A percentile compares a stretch with the other conserved stretches of the same genome.
These are phyloP conservation scores for Synergus itoensis DNA, from an alignment of 2,888 invertebrate species.

Conservation along the genomic window DNA sequence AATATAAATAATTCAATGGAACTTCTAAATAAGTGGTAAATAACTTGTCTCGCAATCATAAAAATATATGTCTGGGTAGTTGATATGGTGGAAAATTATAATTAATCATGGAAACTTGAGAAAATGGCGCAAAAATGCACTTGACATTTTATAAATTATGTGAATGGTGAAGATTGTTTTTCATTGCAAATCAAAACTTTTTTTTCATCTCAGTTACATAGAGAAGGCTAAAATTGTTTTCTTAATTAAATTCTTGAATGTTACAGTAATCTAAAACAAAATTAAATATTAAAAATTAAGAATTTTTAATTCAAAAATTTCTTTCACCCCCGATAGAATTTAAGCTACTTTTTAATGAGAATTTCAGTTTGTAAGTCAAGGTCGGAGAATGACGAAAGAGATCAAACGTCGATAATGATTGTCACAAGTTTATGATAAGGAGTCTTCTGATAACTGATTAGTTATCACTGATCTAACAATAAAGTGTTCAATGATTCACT, in stretches of 20 bases:
- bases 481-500: background rate
- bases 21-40: no score
- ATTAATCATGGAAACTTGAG: conserved; percentile 17
- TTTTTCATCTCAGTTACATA: background rate
- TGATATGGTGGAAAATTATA: background rate
- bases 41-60: no score
- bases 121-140: conserved; percentile 18
- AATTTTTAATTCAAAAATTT: no score
- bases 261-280: no score
- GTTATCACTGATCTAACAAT: background rate
- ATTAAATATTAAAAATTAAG: background rate
- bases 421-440: background rate
- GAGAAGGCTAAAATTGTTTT: no score
- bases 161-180: background rate
- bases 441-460: background rate
- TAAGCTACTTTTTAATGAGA: background rate
- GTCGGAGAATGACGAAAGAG: background rate
- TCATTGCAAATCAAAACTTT: no score
- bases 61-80: background rate
- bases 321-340: background rate
- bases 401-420: background rate
- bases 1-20: no score
- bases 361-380: background rate
- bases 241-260: no score
- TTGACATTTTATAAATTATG: conserved; percentile 28